Evolutionary conservation across 2,888 invertebrate genomes (phyloP).

Genomic region (Drosophila neotestacea): DNA sequence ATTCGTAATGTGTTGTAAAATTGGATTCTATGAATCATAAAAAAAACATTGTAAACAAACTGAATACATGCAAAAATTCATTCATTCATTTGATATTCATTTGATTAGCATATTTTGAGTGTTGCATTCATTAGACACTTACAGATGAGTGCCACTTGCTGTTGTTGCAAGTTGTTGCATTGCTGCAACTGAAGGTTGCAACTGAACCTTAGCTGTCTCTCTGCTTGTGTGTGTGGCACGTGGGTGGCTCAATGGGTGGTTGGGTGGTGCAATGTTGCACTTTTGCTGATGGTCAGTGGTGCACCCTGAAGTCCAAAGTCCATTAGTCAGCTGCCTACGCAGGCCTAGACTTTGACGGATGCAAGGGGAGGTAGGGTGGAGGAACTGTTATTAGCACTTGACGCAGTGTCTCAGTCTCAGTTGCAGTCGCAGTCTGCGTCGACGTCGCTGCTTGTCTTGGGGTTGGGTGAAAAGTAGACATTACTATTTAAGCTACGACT

Average conservation of each 20-base stretch:
- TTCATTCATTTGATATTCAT: not conserved
- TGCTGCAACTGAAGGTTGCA: not conserved
- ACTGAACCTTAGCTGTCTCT: not conserved
- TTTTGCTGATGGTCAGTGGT: not conserved
- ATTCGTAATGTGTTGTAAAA: not conserved
- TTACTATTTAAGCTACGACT: slow-evolving; percentile 67
- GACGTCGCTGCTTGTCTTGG: slow-evolving; percentile 29
- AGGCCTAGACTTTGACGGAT: not conserved
- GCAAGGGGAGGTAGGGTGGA: not conserved
- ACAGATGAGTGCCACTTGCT: slow-evolving; percentile 1
- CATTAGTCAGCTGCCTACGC: slow-evolving; percentile 66
- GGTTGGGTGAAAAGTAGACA: slow-evolving; percentile 33
- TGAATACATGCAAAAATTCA: not conserved
- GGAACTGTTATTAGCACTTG: slow-evolving; percentile 42
- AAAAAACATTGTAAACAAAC: too few species aligned
- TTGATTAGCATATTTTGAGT: slow-evolving; percentile 14
- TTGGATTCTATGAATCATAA: too few species aligned
- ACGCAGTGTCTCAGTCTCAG: slow-evolving; percentile 18
- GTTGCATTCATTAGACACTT: slow-evolving; percentile 14
- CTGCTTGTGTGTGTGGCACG: not conserved
- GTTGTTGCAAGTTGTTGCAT: not conserved
- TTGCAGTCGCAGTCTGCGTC: slow-evolving; percentile 4
- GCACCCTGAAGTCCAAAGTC: slow-evolving; percentile 36
- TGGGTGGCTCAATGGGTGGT: not conserved
- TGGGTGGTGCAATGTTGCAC: not conserved